Evolutionary conservation across 2,888 invertebrate genomes (phyloP), one percentile per base, ranked within the genome.

Genomic region (Matsumyia berberina): DNA sequence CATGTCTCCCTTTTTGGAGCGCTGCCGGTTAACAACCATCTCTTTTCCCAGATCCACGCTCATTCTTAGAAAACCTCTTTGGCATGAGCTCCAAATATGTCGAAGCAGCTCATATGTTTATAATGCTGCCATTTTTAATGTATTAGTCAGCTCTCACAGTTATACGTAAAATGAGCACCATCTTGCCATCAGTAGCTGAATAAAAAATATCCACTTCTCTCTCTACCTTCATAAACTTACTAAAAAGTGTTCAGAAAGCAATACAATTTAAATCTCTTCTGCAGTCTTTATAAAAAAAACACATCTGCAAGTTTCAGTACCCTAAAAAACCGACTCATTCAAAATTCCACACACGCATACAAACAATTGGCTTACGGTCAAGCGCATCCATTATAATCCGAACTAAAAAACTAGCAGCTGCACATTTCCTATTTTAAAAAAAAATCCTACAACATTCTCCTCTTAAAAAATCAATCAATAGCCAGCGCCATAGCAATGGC

Each of bases 401-500:
- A 51, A 5, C 5, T 42, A 29, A 9, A 9, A 15, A 35, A 19
- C 19, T 29, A 72, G 64, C 85, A 85, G 85, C 85, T 85, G 85
- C 85, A 53, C 53, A 58, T 74, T 77, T 64, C 46, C 46, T 67
- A 74, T 69, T 79, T 79, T 62, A 70, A 85, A 79, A 60, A 37
- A 60, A 69, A 70, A n/a, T n/a, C n/a, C 53, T 19, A 31, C 37
- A 67, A 58, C 39, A 39, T 60, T 35, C 42, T 67, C 70, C 58
- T 78, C 67, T 74, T 70, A 85, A 85, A 85, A 85, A 85, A 85
- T 66, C 70, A 74, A 76, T 74, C 80, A 76, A 64, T 76, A 57
- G 62, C 49, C 31, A 72, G 24, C 39, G n/a, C 39, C 51, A 81
- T 55, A 11, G 46, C 33, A 37, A 55, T 64, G 60, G 35, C 57